Conservation (phyloP, 2,888 invertebrate species). For the Agriopis leucophaearia region DNA sequence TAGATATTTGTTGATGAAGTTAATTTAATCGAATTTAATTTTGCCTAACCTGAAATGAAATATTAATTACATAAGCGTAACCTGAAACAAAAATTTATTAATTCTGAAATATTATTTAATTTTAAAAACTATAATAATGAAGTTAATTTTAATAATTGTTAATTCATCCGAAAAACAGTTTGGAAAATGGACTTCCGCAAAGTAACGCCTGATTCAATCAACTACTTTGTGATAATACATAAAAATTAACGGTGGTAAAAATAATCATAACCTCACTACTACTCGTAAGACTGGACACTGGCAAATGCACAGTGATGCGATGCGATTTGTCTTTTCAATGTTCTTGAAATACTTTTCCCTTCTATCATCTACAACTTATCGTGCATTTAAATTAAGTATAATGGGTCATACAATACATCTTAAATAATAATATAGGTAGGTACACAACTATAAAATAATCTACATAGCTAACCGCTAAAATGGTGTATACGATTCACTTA, state of each 20-base stretch:
- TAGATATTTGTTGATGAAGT: no score
- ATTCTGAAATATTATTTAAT: no score
- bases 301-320: slow-evolving; percentile 14
- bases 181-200: no score
- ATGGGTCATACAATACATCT: slow-evolving; percentile 38
- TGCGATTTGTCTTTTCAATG: slow-evolving; percentile 21
- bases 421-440: slow-evolving; percentile 42
- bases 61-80: no score
- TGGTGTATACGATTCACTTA: slow-evolving; percentile 70
- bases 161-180: no score
- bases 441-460: slow-evolving; percentile 66
- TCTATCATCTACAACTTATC: slow-evolving; percentile 31
- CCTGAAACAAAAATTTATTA: no score
- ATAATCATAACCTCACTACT: slow-evolving; percentile 17
- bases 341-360: neutral
- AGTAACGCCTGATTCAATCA: no score
- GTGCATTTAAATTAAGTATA: slow-evolving; percentile 43
- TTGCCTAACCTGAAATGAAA: no score
- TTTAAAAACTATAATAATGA: no score
- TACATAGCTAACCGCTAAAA: slow-evolving; percentile 77
- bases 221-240: slow-evolving; percentile 58
- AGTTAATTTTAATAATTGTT: no score
- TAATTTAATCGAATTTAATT: no score
- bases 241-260: slow-evolving; percentile 37
- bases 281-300: slow-evolving; percentile 8